Base-by-base conservation (phyloP, 2,888 invertebrate species). In the Diaperis boleti region DNA sequence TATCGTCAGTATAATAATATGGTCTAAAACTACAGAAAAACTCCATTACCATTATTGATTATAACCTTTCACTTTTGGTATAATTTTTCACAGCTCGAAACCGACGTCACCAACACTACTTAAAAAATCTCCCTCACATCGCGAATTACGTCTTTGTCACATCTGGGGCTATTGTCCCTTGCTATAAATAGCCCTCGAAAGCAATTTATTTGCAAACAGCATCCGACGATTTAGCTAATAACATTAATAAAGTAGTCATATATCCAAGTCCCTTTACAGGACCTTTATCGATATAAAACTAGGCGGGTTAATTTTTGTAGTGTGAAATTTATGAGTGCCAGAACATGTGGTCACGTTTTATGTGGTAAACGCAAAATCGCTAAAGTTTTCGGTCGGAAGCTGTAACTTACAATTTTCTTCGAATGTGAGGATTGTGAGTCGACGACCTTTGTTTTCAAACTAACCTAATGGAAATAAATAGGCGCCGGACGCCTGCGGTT, bases 381-480 rank as follows among this genome's bases (percentile, higher is more conserved):
- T 2, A 33, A 33, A 33, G 11, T n/a, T 33, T 33, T 39, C 14
- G 1, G 39, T 8, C 3, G 11, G 39, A 15, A 42, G 42, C 18
- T 8, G 15, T 42, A 49, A 49, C 29, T 49, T 35, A 49, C 49
- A 49, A 35, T 50, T 50, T 50, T 18, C 35, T 50, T 37, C 13
- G 49, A 49, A 35, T 33, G 15, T 15, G 31, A 33, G 33, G 45
- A 42, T 42, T 17, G 8, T 20, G 35, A 49, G 49, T 35, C 50
- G 50, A 50, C 50, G 50, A 50, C 50, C 50, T 50, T 18, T 35
- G 15, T 49, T 42, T 42, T 22, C 42, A 22, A 42, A 42, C 42
- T 6, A 7, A 22, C 3, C 7, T 42, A 42, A 42, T 42, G 42
- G 20, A 42, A 42, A 42, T 42, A 42, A 42, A 42, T 42, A 18